phyloP scores from a whole-genome alignment of 2,113 vertebrate species.

The Cyprinodon brontotheroides region DNA sequence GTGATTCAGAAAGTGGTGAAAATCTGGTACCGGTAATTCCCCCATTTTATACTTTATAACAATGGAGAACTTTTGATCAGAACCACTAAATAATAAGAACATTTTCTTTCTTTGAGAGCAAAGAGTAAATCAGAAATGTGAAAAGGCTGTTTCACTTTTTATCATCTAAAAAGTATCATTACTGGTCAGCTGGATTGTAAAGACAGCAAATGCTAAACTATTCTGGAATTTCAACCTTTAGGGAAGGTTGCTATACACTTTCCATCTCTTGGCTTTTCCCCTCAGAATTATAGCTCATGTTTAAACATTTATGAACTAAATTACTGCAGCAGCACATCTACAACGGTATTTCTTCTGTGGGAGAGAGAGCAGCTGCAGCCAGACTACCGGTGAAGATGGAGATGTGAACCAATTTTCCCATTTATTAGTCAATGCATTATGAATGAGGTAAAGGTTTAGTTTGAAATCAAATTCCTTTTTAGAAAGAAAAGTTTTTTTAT shows the following conservation, averaged over 20 bases:
- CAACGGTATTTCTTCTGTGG: not conserved
- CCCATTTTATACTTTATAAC: too few species aligned
- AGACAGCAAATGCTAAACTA: not conserved
- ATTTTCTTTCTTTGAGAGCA: too few species aligned
- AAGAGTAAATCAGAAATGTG: too few species aligned
- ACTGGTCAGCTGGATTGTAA: not conserved
- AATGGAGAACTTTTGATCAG: too few species aligned
- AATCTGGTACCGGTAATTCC: too few species aligned
- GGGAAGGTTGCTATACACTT: not conserved
- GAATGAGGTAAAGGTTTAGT: constrained; percentile 1
- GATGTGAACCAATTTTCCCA: not conserved
- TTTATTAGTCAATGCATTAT: not conserved
- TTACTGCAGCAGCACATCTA: not conserved
- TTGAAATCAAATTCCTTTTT: not conserved
- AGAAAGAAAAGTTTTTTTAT: not conserved
- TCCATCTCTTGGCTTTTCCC: not conserved
- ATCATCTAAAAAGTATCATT: not conserved
- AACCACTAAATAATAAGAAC: too few species aligned
- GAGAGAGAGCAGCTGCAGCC: constrained; percentile 10
- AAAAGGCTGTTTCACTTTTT: too few species aligned
- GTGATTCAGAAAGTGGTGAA: too few species aligned
- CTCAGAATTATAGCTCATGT: not conserved
- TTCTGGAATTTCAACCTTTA: not conserved
- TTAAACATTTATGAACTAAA: constrained; percentile 10
- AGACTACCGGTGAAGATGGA: not conserved